Base-by-base conservation (phyloP, 2,113 vertebrate species). In the Xiphias gladius region DNA sequence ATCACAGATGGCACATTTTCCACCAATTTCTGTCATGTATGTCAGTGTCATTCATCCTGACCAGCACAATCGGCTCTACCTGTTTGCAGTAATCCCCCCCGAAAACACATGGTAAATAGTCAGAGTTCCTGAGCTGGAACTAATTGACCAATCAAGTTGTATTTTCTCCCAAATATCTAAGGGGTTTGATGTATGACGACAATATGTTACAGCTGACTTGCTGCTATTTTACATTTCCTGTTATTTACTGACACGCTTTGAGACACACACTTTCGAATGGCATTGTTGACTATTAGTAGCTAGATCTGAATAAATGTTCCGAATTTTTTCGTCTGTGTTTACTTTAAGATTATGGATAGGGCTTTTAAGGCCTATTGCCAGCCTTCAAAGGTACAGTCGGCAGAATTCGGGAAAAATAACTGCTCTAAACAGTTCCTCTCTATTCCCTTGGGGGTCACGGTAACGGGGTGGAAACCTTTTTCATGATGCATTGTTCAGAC, bases 381-480 rank as follows among this genome's bases (percentile, higher is more conserved):
- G 62, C 61, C 86, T 81, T 92, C 86, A 88, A 73, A 87, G 84
- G 37, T 72, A 26, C 70, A 66, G 19, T 50, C 46, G 63, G 39
- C 64, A 68, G 79, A 39, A 52, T 83, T 62, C 66, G 30, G 52
- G 83, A 85, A 62, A 52, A 79, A 32, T 62, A 83, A 83, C 63
- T 55, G 69, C 73, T 17, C 67, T 22, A 62, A 91, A 90, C 67
- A 71, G 83, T 86, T 93, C 67, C 68, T 85, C 64, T 73, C 63
- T 64, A 55, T 73, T 74, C 84, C 73, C 83, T 9, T 0, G 39
- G 64, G 86, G 72, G 85, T 82, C 43, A 79, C 71, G 78, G 80
- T 75, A 88, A 82, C 82, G 62, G 67, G 61, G 74, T 84, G 78
- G 86, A 86, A 35, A 86, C 63, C n/a, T 4, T 90, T 90, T 87